Evolutionary conservation across 2,888 invertebrate species (phyloP), one percentile per base, ranked within the genome.

Genomic region (Silvanus unidentatus): DNA sequence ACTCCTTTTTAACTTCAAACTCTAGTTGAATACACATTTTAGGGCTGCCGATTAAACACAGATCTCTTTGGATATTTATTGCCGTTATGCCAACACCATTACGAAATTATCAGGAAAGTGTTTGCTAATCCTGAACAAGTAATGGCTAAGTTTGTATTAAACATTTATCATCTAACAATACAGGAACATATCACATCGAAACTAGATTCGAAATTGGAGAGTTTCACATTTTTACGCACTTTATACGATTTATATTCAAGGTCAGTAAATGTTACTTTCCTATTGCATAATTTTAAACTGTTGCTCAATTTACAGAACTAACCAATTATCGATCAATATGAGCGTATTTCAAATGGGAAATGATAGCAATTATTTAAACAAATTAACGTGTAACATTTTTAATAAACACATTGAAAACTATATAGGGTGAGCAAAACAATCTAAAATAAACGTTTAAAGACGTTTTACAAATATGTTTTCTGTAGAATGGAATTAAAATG

Each of bases 41-140:
- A n/a, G n/a, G 88, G 88, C 56, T 86, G 90, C 0, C 84, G 91
- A 57, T 78, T 85, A 4, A 88, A 88, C 14, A 88, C 88, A 66
- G 94, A 96, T 68, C 86, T 97, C 43, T 98, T 96, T 73, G 81
- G 82, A 40, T 88, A 95, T 47, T 87, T 97, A 9, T 76, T 94
- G 36, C 90, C 91, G 0, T 76, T 98, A 56, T 97, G 96, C 71
- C 85, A 85, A 59, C 86, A 86, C 65, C 94, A 91, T 73, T 80
- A 90, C 69, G 79, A 83, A 59, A 78, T 88, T 50, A 89, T 92
- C 50, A 84, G 84, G 64, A 85, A 87, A 64, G 96, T 99, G 1
- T 99, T 99, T 68, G 86, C 86, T 4, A 94, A 93, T 71, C 94
- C 96, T 0, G 92, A 96, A 55, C 91, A 93, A 75, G 96, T 99